phyloP scores from a whole-genome alignment of 2,113 vertebrate species.

The Fregetta grallaria region DNA sequence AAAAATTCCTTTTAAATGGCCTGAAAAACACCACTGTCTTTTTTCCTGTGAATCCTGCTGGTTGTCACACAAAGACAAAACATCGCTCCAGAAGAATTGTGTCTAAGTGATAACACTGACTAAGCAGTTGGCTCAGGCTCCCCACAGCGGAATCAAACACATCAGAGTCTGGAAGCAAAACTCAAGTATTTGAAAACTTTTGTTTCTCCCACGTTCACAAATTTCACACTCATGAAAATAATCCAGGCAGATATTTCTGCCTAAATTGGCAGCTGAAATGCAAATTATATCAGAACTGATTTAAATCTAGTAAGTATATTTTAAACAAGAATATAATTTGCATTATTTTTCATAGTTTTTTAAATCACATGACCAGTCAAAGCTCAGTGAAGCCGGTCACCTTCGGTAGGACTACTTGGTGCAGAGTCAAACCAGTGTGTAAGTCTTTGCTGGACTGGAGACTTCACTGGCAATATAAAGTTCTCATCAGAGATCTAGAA shows the following conservation, averaged over 20 bases:
- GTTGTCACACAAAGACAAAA: background rate
- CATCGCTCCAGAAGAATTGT: background rate
- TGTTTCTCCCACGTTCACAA: background rate
- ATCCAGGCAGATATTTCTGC: background rate
- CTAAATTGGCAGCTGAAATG: background rate
- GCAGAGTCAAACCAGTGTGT: background rate
- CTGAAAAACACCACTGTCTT: background rate
- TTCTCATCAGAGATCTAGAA: background rate
- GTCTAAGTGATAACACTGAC: background rate
- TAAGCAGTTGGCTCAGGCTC: background rate
- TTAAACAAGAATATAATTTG: background rate
- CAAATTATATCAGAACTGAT: background rate
- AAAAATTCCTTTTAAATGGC: background rate
- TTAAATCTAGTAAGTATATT: background rate
- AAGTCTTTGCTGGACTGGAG: background rate
- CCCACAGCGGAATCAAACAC: background rate
- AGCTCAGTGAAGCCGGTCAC: background rate
- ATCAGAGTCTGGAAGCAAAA: background rate
- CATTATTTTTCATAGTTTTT: background rate
- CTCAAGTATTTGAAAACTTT: background rate
- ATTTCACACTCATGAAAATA: background rate
- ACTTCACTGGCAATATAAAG: background rate
- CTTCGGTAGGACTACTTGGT: fast-evolving
- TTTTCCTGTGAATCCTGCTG: background rate
- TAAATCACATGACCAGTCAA: background rate